Conservation (phyloP, 2,113 vertebrate species). For the Irena cyanogastra region DNA sequence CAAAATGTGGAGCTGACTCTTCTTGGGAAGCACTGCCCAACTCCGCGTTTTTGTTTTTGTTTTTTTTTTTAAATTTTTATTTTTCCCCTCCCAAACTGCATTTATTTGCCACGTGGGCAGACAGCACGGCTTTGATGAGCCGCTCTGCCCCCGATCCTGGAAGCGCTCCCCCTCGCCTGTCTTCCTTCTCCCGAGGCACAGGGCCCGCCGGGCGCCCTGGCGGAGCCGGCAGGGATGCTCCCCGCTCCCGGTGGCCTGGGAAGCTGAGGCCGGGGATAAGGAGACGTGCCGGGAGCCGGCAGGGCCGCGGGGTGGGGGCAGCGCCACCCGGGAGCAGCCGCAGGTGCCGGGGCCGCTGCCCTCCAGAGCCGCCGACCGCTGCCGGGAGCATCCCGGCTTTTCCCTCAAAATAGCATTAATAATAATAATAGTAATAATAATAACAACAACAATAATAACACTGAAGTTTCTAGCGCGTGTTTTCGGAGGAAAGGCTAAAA, state of each 20-base stretch:
- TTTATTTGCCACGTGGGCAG: background rate
- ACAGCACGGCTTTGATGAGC: rapidly evolving
- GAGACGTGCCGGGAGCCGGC: background rate
- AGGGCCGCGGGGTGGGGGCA: background rate
- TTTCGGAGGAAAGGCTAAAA: background rate
- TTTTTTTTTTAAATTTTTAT: no score
- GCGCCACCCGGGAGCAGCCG: background rate
- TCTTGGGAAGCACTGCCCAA: background rate
- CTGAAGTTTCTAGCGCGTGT: background rate
- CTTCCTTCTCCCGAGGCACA: background rate
- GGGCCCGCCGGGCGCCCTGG: background rate
- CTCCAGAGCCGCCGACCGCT: background rate
- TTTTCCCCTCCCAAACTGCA: background rate
- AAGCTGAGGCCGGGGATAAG: no score
- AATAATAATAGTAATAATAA: background rate
- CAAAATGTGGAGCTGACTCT: background rate
- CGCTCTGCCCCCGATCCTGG: no score
- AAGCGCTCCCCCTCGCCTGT: background rate
- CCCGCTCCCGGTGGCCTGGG: background rate
- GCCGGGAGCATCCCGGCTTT: background rate
- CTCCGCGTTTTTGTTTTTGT: background rate
- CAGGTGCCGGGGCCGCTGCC: background rate
- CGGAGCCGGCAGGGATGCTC: background rate
- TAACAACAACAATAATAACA: no score
- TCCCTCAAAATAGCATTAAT: background rate